These are phyloP conservation scores for Alfaro cultratus DNA, from an alignment of 2,797 vertebrate genomes.

Conservation along the genomic window DNA sequence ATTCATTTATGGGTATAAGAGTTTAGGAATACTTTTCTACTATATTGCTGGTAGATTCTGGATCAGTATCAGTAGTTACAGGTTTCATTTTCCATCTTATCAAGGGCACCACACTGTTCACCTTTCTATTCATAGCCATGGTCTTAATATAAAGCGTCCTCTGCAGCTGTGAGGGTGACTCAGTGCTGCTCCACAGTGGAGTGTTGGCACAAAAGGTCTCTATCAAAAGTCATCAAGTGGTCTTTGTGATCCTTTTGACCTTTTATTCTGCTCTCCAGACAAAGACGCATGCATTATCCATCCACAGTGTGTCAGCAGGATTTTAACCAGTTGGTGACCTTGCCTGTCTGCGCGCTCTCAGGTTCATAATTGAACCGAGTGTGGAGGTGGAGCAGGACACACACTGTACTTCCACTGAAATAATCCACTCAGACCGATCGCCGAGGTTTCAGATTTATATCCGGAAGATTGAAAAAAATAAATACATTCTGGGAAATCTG, in stretches of 20 bases:
- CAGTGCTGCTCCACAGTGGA: slow-evolving; percentile 4
- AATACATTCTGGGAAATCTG: slow-evolving; percentile 16
- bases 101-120: background rate
- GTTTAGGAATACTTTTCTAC: background rate
- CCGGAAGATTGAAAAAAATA: background rate
- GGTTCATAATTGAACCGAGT: background rate
- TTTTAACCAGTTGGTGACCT: slow-evolving; percentile 31
- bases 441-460: slow-evolving; percentile 25
- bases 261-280: slow-evolving; percentile 22
- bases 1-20: background rate
- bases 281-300: background rate
- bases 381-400: background rate
- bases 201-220: slow-evolving; percentile 20
- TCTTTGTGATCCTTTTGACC: slow-evolving; percentile 22
- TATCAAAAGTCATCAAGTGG: slow-evolving; percentile 23
- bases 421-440: slow-evolving; percentile 16
- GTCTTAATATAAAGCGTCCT: slow-evolving; percentile 21
- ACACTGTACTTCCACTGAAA: background rate
- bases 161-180: slow-evolving; percentile 21
- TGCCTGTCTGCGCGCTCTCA: slow-evolving; percentile 5
- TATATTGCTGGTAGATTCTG: background rate
- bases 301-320: slow-evolving; percentile 6
- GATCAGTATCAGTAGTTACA: background rate
- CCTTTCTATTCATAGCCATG: slow-evolving; percentile 23
- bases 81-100: background rate